Conservation (phyloP, 2,113 vertebrate species). For the Platysternon megacephalum region DNA sequence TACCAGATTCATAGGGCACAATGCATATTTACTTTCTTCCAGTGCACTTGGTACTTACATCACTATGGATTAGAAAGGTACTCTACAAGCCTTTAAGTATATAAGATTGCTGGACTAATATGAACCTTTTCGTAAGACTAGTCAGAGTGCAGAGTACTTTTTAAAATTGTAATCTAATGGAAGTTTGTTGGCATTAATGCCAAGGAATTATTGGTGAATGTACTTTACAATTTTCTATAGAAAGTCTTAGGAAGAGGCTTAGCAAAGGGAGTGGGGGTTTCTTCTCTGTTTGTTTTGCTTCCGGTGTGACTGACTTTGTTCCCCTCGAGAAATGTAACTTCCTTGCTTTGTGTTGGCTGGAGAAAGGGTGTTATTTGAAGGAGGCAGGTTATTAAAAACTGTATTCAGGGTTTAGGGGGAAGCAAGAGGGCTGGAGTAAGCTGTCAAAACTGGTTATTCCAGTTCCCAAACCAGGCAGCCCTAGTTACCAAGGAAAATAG, state of each 20-base stretch:
- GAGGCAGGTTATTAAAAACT: conserved; percentile 59
- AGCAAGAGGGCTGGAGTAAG: conserved; percentile 42
- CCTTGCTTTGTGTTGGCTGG: conserved; percentile 56
- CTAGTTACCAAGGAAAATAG: conserved; percentile 10
- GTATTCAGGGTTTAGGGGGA: conserved; percentile 44
- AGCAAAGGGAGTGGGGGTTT: conserved; percentile 26
- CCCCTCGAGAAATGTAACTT: conserved; percentile 56
- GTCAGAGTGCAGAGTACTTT: background rate
- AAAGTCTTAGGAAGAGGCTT: conserved; percentile 55
- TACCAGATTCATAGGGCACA: background rate
- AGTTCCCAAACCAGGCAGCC: background rate
- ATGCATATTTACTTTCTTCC: background rate
- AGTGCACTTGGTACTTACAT: background rate
- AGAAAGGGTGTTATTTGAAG: conserved; percentile 60
- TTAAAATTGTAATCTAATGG: conserved; percentile 14
- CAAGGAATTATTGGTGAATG: background rate
- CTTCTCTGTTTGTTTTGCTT: conserved; percentile 61
- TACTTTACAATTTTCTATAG: conserved; percentile 20
- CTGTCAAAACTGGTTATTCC: conserved; percentile 63
- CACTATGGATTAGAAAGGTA: background rate
- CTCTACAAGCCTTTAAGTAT: background rate
- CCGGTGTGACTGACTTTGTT: conserved; percentile 63
- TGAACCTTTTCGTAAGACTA: background rate
- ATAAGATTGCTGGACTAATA: conserved; percentile 41
- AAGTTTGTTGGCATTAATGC: background rate